Evolutionary conservation across 2,113 vertebrate genomes (phyloP).

Genomic region (Lipophrys pholis): DNA sequence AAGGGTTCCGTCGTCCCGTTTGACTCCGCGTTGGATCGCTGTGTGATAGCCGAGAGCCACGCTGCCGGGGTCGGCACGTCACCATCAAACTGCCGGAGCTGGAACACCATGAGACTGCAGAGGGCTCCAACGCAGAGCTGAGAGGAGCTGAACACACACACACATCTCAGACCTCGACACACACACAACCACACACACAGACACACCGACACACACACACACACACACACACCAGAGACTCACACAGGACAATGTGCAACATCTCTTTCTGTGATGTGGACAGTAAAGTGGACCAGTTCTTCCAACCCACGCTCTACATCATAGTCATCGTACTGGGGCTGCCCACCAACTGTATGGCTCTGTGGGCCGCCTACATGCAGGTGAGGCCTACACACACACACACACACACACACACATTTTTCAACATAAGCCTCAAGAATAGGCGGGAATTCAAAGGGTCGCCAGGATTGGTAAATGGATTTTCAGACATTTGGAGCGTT

Average conservation of each 20-base stretch:
- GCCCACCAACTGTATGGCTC: slow-evolving; percentile 91
- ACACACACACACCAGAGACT: slow-evolving; percentile 13
- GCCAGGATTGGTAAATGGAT: too few species aligned
- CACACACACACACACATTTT: not conserved
- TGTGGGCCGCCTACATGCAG: slow-evolving; percentile 93
- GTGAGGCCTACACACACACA: slow-evolving; percentile 54
- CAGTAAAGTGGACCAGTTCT: slow-evolving; percentile 90
- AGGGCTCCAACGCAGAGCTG: slow-evolving; percentile 50
- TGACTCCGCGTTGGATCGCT: slow-evolving; percentile 18
- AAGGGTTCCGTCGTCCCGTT: slow-evolving; percentile 14
- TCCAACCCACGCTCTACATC: slow-evolving; percentile 92
- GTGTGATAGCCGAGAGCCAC: slow-evolving; percentile 24
- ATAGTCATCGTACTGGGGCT: slow-evolving; percentile 90
- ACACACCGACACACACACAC: slow-evolving; percentile 1
- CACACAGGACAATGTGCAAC: slow-evolving; percentile 86
- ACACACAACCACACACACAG: slow-evolving; percentile 4
- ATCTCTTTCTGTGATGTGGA: slow-evolving; percentile 89
- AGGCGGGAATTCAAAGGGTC: too few species aligned
- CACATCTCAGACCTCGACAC: not conserved
- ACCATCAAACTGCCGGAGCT: slow-evolving; percentile 56
- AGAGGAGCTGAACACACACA: slow-evolving; percentile 30
- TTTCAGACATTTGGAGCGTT: too few species aligned
- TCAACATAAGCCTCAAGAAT: too few species aligned
- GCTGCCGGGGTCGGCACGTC: slow-evolving; percentile 39
- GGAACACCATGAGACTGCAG: slow-evolving; percentile 43